Conservation (phyloP, 2,113 vertebrate genomes). For the Calypte anna region DNA sequence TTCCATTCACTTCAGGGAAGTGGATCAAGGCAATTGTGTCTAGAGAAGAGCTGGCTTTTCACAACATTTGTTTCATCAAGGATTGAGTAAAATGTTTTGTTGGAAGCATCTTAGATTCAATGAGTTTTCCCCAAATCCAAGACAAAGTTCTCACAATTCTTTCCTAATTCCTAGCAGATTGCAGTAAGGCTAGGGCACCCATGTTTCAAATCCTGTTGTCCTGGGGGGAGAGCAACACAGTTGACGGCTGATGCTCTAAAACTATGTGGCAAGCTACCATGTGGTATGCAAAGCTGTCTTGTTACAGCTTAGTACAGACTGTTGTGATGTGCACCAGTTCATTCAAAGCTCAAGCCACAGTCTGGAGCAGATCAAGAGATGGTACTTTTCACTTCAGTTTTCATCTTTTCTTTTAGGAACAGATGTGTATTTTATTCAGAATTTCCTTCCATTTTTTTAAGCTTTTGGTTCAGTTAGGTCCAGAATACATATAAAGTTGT, state of each 20-base stretch:
- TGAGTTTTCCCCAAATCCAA: not conserved
- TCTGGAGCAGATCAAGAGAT: not conserved
- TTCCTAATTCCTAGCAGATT: not conserved
- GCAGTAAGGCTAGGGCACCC: not conserved
- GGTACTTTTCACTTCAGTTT: not conserved
- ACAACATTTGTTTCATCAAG: not conserved
- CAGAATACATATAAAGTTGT: not conserved
- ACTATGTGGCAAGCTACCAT: not conserved
- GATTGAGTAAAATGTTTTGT: not conserved
- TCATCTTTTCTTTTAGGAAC: not conserved
- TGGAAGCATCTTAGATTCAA: not conserved
- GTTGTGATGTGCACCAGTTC: not conserved
- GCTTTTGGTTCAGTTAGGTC: not conserved
- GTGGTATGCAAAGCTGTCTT: not conserved
- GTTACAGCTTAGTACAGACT: not conserved
- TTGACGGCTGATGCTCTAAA: accelerated
- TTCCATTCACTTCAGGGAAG: not conserved
- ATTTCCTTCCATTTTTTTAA: not conserved
- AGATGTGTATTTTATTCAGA: not conserved
- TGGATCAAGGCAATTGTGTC: not conserved
- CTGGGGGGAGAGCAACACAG: not conserved
- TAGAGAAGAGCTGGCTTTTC: not conserved
- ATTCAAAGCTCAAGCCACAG: not conserved
- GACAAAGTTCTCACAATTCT: not conserved
- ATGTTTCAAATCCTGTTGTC: not conserved